Base-by-base conservation (phyloP, 1,140 invertebrate species). In the Plectrocnemia conspersa region DNA sequence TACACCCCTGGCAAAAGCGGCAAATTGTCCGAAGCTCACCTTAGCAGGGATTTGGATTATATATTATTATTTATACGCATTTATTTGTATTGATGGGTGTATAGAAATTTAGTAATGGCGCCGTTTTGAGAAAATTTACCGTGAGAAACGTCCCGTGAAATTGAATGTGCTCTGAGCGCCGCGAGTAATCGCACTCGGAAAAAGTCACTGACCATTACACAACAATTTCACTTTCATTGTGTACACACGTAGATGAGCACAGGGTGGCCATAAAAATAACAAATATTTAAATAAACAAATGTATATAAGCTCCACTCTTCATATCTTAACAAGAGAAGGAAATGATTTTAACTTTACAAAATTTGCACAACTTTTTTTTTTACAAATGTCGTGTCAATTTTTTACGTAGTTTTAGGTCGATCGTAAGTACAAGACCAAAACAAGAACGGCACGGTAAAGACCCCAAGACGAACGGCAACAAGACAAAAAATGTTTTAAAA, bases 31-130 rank as follows among this genome's bases (percentile, higher is more conserved):
- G 35, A 16, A 9, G 35, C 35, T 38, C 35, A 44, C 41, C 19
- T 24, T 13, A 15, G 33, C n/a, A 21, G 49, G 49, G 21, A 19
- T 38, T 38, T 45, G 50, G 49, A 40, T 44, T 52, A 36, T 55
- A 46, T 56, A 54, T 56, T 56, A 55, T 60, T 60, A 60, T 60
- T 60, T 60, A 55, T 60, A 45, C 54, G 58, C 58, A 55, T 56
- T 56, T 52, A 52, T 60, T 60, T 60, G 58, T 53, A 36, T 22
- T 45, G 4, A 24, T 45, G 42, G n/a, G 4, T 13, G 42, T 45
- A 22, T 45, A 45, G 10, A 22, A 42, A 42, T 45, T 45, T 23
- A 23, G 42, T 45, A 23, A 45, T 11, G 42, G 42, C 42, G 46
- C 46, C 25, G 23, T 48, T 48, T 48, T 48, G 42, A 45, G 42